Conservation (phyloP, 1,140 invertebrate genomes). For the Proales similis region DNA sequence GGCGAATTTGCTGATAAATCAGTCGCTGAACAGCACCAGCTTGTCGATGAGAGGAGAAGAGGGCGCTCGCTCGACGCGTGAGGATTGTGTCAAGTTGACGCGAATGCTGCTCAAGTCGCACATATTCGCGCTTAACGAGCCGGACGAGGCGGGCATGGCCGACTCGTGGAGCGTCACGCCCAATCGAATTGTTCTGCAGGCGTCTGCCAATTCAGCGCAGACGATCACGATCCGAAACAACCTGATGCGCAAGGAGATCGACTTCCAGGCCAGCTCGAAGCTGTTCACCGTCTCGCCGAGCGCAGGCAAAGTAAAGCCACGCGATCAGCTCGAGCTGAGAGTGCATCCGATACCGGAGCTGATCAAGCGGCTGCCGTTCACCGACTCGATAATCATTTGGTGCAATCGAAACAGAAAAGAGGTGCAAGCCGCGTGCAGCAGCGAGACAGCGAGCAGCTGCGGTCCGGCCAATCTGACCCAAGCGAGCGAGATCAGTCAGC, state of each 20-base stretch:
- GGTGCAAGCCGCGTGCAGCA: neutral
- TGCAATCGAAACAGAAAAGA: constrained; percentile 28
- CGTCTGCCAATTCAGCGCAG: constrained; percentile 1
- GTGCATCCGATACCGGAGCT: constrained; percentile 3
- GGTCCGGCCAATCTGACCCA: constrained; percentile 23
- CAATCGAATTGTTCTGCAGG: constrained; percentile 2
- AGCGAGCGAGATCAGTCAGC: neutral
- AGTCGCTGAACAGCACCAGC: too few relatives aligned
- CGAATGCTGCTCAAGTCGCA: too few relatives aligned
- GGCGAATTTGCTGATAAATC: too few relatives aligned
- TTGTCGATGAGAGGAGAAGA: too few relatives aligned
- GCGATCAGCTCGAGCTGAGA: neutral
- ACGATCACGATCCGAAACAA: constrained; percentile 23
- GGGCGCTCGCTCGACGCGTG: too few relatives aligned
- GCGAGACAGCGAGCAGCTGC: neutral
- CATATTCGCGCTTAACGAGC: neutral
- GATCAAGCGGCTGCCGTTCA: constrained; percentile 3
- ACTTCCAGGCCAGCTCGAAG: constrained; percentile 2
- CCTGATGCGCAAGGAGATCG: constrained; percentile 5
- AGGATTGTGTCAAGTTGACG: too few relatives aligned
- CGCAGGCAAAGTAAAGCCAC: constrained; percentile 12
- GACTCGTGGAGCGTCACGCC: constrained; percentile 21
- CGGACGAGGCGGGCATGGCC: neutral
- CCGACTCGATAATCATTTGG: constrained; percentile 14
- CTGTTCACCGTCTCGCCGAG: constrained; percentile 19